Evolutionary conservation across 2,113 vertebrate genomes (phyloP).

Genomic region (Colaptes auratus): DNA sequence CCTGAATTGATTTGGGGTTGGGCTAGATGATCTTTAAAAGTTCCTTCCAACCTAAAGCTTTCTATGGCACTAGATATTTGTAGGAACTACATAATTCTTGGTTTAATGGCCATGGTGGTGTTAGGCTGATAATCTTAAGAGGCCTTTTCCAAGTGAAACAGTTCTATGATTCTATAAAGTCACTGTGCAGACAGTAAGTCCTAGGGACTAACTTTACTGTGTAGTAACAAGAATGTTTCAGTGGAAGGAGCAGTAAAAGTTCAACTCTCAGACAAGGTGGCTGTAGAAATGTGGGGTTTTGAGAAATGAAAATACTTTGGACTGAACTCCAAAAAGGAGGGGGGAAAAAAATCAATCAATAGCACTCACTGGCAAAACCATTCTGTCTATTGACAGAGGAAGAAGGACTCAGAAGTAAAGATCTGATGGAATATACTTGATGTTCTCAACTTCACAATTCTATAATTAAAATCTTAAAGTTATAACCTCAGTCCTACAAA

Average conservation of each 20-base stretch:
- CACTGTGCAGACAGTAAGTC: background rate
- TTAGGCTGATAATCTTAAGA: too few relatives aligned
- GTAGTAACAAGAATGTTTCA: background rate
- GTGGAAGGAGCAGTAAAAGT: background rate
- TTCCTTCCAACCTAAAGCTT: too few relatives aligned
- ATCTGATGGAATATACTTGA: background rate
- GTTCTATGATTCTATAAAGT: too few relatives aligned
- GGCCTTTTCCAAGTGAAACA: too few relatives aligned
- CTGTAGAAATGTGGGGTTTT: background rate
- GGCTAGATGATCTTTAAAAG: too few relatives aligned
- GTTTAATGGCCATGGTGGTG: background rate
- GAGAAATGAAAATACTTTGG: background rate
- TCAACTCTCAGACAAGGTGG: background rate
- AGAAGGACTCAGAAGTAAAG: background rate
- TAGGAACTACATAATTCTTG: background rate
- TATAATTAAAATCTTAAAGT: constrained; percentile 14
- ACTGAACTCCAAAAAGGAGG: background rate
- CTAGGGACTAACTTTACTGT: background rate
- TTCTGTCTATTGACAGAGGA: background rate
- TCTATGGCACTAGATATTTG: background rate
- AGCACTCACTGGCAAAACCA: background rate
- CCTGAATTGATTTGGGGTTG: background rate
- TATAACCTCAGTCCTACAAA: background rate
- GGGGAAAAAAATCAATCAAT: background rate
- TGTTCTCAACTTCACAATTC: background rate